Conservation (phyloP, 2,113 vertebrate genomes). For the Onychostoma macrolepis region DNA sequence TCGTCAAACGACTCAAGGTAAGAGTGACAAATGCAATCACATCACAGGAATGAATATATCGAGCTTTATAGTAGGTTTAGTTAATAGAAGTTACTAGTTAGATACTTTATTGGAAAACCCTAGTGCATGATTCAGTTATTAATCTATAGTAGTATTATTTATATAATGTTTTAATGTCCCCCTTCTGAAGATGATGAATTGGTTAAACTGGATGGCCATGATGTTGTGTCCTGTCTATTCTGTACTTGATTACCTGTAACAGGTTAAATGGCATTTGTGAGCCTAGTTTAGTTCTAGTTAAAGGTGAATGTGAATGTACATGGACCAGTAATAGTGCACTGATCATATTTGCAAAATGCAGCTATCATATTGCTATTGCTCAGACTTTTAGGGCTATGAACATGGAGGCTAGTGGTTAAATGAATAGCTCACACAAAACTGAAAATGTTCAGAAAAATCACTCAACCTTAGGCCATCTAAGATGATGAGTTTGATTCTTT, state of each 20-base stretch:
- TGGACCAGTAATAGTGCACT: neutral
- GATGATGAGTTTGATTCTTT: no score
- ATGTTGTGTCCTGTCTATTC: neutral
- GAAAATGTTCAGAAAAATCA: no score
- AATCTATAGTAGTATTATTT: neutral
- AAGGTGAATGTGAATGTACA: no score
- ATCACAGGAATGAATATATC: neutral
- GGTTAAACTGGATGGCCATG: neutral
- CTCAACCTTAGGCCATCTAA: no score
- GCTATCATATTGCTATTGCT: neutral
- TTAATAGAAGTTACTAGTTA: neutral
- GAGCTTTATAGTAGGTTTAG: neutral
- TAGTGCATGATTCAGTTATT: neutral
- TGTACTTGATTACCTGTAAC: neutral
- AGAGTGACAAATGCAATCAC: constrained; percentile 36
- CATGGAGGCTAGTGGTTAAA: neutral
- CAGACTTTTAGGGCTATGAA: neutral
- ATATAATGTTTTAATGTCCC: neutral
- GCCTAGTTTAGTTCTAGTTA: neutral
- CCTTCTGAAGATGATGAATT: neutral
- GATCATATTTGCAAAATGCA: neutral
- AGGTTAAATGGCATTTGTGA: neutral
- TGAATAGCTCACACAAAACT: neutral
- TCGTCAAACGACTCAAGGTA: constrained; percentile 98
- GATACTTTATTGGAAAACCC: neutral